These are phyloP conservation scores for Mallotus villosus DNA, from an alignment of 2,797 vertebrate species.

Conservation along the genomic window DNA sequence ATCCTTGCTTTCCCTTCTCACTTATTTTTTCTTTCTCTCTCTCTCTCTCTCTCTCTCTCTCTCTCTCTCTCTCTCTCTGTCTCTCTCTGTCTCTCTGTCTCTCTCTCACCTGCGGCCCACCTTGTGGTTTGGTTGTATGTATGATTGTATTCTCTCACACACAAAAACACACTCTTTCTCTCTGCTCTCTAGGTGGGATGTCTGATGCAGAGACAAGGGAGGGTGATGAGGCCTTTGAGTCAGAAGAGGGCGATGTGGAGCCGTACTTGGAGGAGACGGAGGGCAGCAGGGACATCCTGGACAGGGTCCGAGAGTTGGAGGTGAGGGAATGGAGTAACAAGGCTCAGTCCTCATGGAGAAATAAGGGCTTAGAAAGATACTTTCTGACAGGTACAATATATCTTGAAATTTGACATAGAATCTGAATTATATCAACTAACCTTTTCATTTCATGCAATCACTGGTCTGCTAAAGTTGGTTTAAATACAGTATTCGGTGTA, in stretches of 20 bases:
- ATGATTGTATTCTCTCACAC: too few species aligned
- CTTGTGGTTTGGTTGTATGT: not conserved
- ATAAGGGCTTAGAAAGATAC: not conserved
- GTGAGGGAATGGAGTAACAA: constrained; percentile 42
- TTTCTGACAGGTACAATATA: not conserved
- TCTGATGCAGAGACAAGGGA: constrained; percentile 67
- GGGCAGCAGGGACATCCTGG: constrained; percentile 76
- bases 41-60: not conserved
- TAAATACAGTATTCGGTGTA: not conserved
- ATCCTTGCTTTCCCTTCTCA: not conserved
- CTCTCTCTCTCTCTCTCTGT: not conserved
- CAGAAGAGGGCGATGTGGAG: constrained; percentile 56
- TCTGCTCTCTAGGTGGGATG: constrained; percentile 58
- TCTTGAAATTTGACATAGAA: too few species aligned
- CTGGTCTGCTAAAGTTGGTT: not conserved
- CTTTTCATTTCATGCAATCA: too few species aligned
- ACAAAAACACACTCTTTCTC: not conserved
- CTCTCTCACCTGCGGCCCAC: not conserved
- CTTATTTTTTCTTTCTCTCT: not conserved
- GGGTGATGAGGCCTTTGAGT: constrained; percentile 50
- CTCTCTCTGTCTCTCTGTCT: not conserved
- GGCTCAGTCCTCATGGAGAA: not conserved
- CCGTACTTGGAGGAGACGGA: constrained; percentile 35
- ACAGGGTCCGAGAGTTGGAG: constrained; percentile 79
- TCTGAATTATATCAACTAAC: too few species aligned